Conservation (phyloP, 2,113 vertebrate species). For the Pelodiscus sinensis region DNA sequence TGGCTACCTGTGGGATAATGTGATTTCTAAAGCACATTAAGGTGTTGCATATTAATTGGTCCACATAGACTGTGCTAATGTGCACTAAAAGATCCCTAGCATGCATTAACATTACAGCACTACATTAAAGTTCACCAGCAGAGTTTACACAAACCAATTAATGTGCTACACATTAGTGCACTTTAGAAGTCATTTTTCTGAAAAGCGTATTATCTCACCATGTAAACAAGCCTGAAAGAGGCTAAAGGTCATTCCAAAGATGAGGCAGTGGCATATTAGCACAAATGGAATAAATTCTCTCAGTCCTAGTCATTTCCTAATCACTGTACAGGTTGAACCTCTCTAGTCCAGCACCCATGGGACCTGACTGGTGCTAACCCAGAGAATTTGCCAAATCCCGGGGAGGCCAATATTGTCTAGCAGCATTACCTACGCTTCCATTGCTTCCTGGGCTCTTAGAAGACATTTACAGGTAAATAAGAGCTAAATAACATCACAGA, state of each 20-base stretch:
- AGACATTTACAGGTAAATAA: too few species aligned
- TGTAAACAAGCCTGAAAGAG: neutral
- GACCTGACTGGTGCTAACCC: too few species aligned
- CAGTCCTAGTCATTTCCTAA: neutral
- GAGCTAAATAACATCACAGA: too few species aligned
- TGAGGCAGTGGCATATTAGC: neutral
- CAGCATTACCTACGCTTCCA: too few species aligned
- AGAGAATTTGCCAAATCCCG: too few species aligned
- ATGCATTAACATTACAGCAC: neutral
- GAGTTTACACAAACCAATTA: neutral
- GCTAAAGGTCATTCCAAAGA: conserved; percentile 35
- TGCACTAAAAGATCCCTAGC: neutral
- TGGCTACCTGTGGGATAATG: neutral
- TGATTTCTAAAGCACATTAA: neutral
- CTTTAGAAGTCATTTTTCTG: neutral
- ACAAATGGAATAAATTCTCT: neutral
- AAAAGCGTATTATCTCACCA: neutral
- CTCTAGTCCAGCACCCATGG: too few species aligned
- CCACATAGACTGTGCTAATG: neutral
- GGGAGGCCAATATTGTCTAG: too few species aligned
- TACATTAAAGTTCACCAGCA: neutral
- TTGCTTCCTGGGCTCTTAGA: too few species aligned
- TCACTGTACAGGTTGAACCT: neutral
- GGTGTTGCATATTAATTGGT: neutral
- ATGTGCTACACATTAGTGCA: neutral